A percentile compares a stretch with the other conserved stretches of the same genome.
Conservation (phyloP, 1,140 invertebrate species). For the Platyscapa corneri region DNA sequence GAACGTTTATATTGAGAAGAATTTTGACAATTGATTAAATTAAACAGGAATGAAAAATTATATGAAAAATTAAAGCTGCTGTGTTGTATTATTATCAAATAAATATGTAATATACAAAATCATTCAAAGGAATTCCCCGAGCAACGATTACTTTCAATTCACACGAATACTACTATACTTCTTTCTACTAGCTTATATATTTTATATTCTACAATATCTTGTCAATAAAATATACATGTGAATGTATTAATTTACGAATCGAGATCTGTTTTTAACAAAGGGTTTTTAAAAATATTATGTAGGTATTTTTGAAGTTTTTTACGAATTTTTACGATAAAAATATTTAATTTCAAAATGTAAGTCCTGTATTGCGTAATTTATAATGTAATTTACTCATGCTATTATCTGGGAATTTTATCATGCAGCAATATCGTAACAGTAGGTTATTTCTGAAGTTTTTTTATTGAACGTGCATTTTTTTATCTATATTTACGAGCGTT, state of each 20-base stretch:
- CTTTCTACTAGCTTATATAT: not conserved
- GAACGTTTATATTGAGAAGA: slow-evolving; percentile 27
- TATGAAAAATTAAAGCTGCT: not conserved
- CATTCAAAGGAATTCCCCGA: not conserved
- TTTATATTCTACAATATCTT: not conserved
- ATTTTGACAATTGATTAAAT: slow-evolving; percentile 26
- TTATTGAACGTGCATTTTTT: slow-evolving; percentile 18
- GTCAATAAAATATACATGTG: not conserved
- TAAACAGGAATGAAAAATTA: not conserved
- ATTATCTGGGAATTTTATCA: slow-evolving; percentile 4
- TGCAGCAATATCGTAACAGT: not conserved
- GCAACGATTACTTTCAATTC: not conserved
- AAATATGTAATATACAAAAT: not conserved
- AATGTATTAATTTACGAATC: not conserved
- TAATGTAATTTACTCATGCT: not conserved
- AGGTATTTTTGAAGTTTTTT: not conserved
- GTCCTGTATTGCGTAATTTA: not conserved
- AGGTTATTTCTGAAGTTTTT: not conserved
- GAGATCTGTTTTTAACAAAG: not conserved
- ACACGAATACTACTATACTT: not conserved
- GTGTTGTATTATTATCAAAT: not conserved
- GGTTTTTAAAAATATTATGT: not conserved
- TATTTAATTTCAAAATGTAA: not conserved
- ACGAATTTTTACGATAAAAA: not conserved
- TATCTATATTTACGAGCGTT: not conserved